phyloP scores from a whole-genome alignment of 2,113 vertebrate genomes.

The Origma solitaria region DNA sequence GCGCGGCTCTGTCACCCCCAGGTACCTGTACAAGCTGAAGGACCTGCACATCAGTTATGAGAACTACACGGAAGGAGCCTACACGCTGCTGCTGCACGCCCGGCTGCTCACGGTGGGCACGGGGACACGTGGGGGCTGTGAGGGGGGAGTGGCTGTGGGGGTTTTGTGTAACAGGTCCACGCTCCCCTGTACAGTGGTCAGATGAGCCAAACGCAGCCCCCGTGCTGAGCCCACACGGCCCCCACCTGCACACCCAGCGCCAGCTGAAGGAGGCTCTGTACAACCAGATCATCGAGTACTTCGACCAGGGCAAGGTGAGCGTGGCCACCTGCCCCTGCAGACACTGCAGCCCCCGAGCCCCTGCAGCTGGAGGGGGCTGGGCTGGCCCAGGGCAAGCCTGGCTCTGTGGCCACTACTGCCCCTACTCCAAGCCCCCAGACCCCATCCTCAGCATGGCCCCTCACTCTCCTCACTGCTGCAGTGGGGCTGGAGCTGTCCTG shows the following conservation, averaged over 20 bases:
- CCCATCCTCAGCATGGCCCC: neutral
- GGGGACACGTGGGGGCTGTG: rapidly evolving
- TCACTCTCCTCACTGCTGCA: neutral
- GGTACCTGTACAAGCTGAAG: constrained; percentile 61
- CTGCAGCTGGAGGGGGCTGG: rapidly evolving
- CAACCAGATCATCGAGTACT: constrained; percentile 57
- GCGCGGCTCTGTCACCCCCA: rapidly evolving
- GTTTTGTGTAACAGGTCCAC: rapidly evolving
- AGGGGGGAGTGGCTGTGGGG: too few species aligned
- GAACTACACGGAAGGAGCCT: constrained; percentile 57
- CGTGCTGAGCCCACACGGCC: neutral
- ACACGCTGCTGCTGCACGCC: constrained; percentile 51
- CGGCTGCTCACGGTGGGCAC: neutral
- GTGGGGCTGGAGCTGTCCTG: neutral
- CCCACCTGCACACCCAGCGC: constrained; percentile 44
- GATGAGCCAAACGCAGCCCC: constrained; percentile 1
- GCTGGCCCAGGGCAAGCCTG: neutral
- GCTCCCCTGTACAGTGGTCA: neutral
- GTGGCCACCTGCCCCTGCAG: rapidly evolving
- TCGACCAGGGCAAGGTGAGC: constrained; percentile 59
- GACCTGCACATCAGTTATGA: constrained; percentile 51
- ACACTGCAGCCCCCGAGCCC: neutral
- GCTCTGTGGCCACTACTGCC: too few species aligned
- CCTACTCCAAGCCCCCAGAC: neutral
- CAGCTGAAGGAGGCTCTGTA: constrained; percentile 64